Evolutionary conservation across 2,797 vertebrate species (phyloP), one percentile per base, ranked within the genome.

Genomic region (Synaphobranchus kaupii): DNA sequence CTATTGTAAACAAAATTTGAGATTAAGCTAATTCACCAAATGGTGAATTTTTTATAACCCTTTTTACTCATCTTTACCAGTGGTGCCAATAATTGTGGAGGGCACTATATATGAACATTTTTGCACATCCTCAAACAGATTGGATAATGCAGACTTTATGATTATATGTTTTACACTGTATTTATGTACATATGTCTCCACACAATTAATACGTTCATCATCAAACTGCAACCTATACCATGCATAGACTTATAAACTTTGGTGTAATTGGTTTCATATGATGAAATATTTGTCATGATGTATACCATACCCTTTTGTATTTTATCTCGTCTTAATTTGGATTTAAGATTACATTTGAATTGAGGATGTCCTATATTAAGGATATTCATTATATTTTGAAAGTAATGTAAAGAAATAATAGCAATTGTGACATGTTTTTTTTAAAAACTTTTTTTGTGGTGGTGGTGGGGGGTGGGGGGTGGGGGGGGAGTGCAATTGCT

Each of bases 391-490:
- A 39, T 39, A 39, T 76, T 76, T 76, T 39, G 28, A 76, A 34
- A 76, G 17, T 39, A 39, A 76, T 76, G 34, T 68, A 28, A 68
- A 68, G 63, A 28, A 68, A 68, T 25, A n/a, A 68, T 25, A 68
- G n/a, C n/a, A 13, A 71, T 28, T 71, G 68, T 31, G 91, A 87
- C 90, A 89, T 89, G 87, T 87, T 89, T 88, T 88, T 88, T 60
- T 56, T 56, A 17, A n/a, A n/a, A n/a, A 39, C 39, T 39, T 39
- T 39, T 39, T 39, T 39, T n/a, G n/a, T n/a, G n/a, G 39, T 39
- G 39, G 39, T 39, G 39, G 39, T 1, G 39, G 39, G 39, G 52
- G 10, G 50, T 8, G 50, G 1, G 5, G 50, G 50, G 50, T 52
- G 50, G 50, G 50, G 50, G 50, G 50, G n/a, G n/a, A n/a, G n/a